A percentile compares a stretch with the other conserved stretches of the same genome.
phyloP scores from a whole-genome alignment of 2,888 invertebrate genomes.

The Hetaerina titia region DNA sequence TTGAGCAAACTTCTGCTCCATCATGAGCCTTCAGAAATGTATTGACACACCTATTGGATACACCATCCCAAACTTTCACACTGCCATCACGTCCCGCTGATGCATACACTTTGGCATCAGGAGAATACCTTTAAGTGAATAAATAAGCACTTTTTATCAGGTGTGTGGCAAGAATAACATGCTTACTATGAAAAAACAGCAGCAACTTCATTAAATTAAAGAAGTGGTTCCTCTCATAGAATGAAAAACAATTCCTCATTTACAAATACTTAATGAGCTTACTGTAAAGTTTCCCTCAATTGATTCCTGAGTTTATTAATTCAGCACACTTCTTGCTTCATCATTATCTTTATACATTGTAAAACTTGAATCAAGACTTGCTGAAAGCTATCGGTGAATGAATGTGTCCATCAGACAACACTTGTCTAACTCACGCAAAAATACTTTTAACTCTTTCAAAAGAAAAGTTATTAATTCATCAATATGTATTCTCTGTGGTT shows the following conservation, averaged over 20 bases:
- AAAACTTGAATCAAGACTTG: too few species aligned
- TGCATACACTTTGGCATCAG: constrained; percentile 87
- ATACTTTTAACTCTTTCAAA: too few species aligned
- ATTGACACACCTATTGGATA: constrained; percentile 95
- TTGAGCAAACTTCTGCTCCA: constrained; percentile 95
- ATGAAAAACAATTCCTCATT: neutral
- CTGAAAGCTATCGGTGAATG: too few species aligned
- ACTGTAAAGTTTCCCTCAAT: too few species aligned
- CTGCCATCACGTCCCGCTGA: constrained; percentile 95
- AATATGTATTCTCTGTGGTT: too few species aligned
- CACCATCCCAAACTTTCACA: constrained; percentile 98
- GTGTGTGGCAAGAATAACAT: neutral
- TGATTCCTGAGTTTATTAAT: too few species aligned
- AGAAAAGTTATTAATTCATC: too few species aligned
- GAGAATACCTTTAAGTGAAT: constrained; percentile 80
- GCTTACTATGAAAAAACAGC: neutral
- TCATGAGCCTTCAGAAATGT: constrained; percentile 97
- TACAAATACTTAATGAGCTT: neutral
- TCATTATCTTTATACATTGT: too few species aligned
- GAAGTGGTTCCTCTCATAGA: neutral
- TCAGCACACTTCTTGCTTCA: too few species aligned
- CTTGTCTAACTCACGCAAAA: too few species aligned
- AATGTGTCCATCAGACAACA: too few species aligned
- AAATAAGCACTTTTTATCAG: constrained; percentile 76
- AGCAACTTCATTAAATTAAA: neutral